Evolutionary conservation across 2,888 invertebrate genomes (phyloP), one percentile per base, ranked within the genome.

Genomic region (Sericinus montela): DNA sequence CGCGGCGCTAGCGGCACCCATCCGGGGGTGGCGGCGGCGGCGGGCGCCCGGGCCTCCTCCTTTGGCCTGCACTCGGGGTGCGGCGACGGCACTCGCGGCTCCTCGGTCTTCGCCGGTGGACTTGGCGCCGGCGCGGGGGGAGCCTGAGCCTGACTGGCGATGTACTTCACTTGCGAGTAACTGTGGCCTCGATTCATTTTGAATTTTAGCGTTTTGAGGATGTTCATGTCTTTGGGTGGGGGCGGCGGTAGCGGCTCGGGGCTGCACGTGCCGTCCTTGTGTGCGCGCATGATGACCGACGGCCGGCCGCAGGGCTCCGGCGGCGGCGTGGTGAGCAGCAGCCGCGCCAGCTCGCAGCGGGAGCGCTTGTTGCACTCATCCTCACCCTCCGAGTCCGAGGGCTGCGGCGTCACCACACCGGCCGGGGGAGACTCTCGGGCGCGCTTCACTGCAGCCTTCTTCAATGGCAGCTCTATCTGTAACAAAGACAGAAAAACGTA

Each of bases 221-320:
- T 91, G 73, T 94, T 93, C 67, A 90, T 86, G 56, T 87, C 77
- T 23, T 75, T 60, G 35, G 67, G 67, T 7, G 75, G 72, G 16
- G 80, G 74, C 36, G 78, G 79, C 16, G 73, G 78, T 44, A 81
- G 70, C 42, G 85, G 82, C 54, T 83, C 83, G 30, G 85, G 85
- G 60, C 88, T 89, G 82, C 93, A 94, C 29, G 94, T 93, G 36
- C 96, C 96, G 69, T 95, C 94, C 55, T 94, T 93, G 74, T 94
- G 93, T 6, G 94, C 96, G 59, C 92, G 92, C 95, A 96, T 96
- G 60, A 97, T 97, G 57, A 97, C 97, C 9, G 96, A 95, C 25
- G 93, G 75, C 65, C 90, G 54, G 77, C 81, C 48, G 80, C 89
- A 52, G 51, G 79, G 78, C 71, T 85, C 90, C 6, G 91, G 91